phyloP scores from a whole-genome alignment of 2,113 vertebrate genomes.

The Oceanodroma tethys region DNA sequence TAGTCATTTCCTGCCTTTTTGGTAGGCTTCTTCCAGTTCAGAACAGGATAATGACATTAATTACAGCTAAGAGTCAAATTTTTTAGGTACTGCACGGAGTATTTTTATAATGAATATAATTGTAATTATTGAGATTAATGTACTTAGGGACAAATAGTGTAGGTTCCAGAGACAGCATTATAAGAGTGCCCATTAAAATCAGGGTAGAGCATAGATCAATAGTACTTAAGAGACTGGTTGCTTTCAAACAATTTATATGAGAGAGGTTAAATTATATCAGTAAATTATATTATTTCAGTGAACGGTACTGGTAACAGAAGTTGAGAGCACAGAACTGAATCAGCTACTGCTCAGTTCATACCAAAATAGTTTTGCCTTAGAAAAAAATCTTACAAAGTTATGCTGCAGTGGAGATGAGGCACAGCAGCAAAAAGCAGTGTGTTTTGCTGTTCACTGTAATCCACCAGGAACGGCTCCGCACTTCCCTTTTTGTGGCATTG shows the following conservation, averaged over 20 bases:
- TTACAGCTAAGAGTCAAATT: not conserved
- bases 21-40: not conserved
- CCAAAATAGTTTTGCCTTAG: not conserved
- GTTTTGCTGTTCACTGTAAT: not conserved
- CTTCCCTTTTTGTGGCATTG: not conserved
- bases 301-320: not conserved
- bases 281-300: conserved; percentile 32
- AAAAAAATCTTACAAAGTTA: not conserved
- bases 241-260: conserved; percentile 33
- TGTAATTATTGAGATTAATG: conserved; percentile 22
- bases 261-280: conserved; percentile 43
- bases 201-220: conserved; percentile 15
- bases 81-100: not conserved
- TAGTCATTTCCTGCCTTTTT: not conserved
- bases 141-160: not conserved
- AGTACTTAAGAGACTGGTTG: conserved; percentile 13
- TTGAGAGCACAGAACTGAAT: not conserved
- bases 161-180: not conserved
- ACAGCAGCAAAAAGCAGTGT: not conserved
- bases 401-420: not conserved
- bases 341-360: not conserved
- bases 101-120: conserved; percentile 15
- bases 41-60: conserved; percentile 19
- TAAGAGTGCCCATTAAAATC: conserved; percentile 17
- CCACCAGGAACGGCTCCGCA: not conserved